Percentiles rank a stretch among this genome's conserved stretches.
These are phyloP conservation scores for Eumaeus atala DNA, from an alignment of 1,140 invertebrate genomes.

Conservation along the genomic window DNA sequence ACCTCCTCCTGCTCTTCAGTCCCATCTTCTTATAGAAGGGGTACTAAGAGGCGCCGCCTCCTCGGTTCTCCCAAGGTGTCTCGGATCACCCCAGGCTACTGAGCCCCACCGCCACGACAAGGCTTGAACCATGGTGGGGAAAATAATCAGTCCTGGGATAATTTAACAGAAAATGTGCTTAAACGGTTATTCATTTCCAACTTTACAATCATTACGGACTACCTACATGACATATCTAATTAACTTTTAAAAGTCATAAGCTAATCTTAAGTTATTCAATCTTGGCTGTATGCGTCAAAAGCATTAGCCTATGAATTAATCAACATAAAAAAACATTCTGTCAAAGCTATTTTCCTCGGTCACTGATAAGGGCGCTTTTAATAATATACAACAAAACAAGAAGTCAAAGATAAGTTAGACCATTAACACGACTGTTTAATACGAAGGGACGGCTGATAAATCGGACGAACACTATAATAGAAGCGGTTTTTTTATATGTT, in stretches of 20 bases:
- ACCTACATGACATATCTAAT: conserved; percentile 1
- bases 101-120: too few species aligned
- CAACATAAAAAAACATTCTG: conserved; percentile 24
- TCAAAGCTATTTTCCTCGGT: conserved; percentile 35
- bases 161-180: too few species aligned
- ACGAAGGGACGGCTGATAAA: conserved; percentile 50
- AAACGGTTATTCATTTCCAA: too few species aligned
- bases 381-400: conserved; percentile 51
- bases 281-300: conserved; percentile 24
- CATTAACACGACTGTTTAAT: conserved; percentile 56
- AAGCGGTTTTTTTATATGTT: conserved; percentile 8
- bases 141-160: too few species aligned
- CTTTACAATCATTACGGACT: too few species aligned
- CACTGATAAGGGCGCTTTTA: conserved; percentile 46
- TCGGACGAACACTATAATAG: conserved; percentile 30
- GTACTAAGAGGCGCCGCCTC: too few species aligned
- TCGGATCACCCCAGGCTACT: too few species aligned
- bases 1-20: too few species aligned
- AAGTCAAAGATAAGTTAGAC: conserved; percentile 34
- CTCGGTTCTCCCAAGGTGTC: too few species aligned
- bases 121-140: too few species aligned
- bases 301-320: conserved; percentile 39
- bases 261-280: conserved; percentile 10
- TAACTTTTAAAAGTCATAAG: conserved; percentile 8
- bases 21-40: too few species aligned